Evolutionary conservation across 2,888 invertebrate genomes (phyloP).

Genomic region (Tenodera sinensis): DNA sequence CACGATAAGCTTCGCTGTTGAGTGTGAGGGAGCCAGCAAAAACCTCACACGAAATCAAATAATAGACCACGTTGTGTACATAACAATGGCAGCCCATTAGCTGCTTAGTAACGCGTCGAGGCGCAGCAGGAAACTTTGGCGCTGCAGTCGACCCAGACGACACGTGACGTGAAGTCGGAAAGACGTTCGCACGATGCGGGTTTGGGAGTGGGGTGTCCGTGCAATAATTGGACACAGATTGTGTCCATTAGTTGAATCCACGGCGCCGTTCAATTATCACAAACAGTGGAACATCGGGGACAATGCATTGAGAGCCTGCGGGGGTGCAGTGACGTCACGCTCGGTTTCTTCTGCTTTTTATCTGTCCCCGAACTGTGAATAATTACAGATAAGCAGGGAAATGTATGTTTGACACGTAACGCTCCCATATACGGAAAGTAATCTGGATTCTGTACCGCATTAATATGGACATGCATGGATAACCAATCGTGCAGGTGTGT

Average conservation of each 20-base stretch:
- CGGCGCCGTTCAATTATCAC: neutral
- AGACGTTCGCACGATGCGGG: neutral
- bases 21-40: neutral
- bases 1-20: too few relatives aligned
- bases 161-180: neutral
- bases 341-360: neutral
- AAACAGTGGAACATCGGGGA: neutral
- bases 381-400: neutral
- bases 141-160: neutral
- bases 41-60: neutral
- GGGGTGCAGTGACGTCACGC: neutral
- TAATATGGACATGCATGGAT: neutral
- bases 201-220: neutral
- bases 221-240: slow-evolving; percentile 15
- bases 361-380: neutral
- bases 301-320: neutral
- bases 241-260: slow-evolving; percentile 3
- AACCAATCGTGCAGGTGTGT: neutral
- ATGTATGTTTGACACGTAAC: neutral
- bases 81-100: slow-evolving; percentile 9
- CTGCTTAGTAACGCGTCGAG: neutral
- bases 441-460: neutral
- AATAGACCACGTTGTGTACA: neutral
- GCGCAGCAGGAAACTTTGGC: slow-evolving; percentile 6
- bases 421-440: neutral